Evolutionary conservation across 2,888 invertebrate species (phyloP), one percentile per base, ranked within the genome.

Genomic region (Pammene fasciana): DNA sequence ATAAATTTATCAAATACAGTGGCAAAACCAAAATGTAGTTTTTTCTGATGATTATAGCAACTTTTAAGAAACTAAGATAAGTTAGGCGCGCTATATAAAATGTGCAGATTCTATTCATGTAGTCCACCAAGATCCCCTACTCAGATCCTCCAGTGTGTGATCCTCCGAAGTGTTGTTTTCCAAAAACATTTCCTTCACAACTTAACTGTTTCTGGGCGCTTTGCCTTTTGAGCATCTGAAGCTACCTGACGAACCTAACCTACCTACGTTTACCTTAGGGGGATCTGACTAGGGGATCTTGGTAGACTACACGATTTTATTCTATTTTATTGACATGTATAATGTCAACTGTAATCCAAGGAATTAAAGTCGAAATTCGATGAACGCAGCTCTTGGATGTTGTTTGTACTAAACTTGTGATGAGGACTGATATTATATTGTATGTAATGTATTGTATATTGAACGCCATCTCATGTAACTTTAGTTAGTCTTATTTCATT

Each of bases 341-440:
- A 56, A 13, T 50, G 60, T 67, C 52, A 67, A 52, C 59, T 38
- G 16, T 65, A 54, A 26, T n/a, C 4, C 60, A 65, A 65, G 46
- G 52, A 52, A 38, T n/a, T 52, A 45, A 34, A 64, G 68, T 60
- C 65, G 59, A 60, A 45, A 52, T 46, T 65, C 59, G 59, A 46
- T 54, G 8, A 65, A 13, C 45, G 34, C 57, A 36, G n/a, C 65
- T 46, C 38, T 60, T 71, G 67, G 62, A 43, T 60, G 65, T 65
- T 65, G 66, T 72, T 26, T 26, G 68, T 75, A 76, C 80, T n/a
- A n/a, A n/a, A 82, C 84, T 87, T 87, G 86, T 88, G 88, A 88
- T 84, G 81, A 80, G 85, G 87, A 89, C 88, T 89, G 89, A 89
- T 89, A 88, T 88, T 88, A 86, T 83, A 84, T 80, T 79, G 54